Evolutionary conservation across 2,797 vertebrate species (phyloP).

Genomic region (Dallia pectoralis): DNA sequence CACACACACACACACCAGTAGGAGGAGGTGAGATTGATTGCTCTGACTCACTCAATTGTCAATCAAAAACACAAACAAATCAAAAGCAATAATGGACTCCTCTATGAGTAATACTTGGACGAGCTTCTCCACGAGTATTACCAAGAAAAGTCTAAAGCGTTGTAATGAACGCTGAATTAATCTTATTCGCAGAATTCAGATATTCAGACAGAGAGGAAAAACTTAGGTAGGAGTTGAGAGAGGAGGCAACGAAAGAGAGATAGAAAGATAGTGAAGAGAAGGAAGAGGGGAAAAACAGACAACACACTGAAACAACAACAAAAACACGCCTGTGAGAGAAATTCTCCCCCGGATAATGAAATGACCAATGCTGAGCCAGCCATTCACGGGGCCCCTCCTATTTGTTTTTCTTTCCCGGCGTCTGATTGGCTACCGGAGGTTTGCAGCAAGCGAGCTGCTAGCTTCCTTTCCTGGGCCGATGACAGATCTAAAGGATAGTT

Average conservation of each 20-base stretch:
- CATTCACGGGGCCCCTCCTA: slow-evolving; percentile 50
- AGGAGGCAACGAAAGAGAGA: neutral
- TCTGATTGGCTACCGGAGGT: slow-evolving; percentile 68
- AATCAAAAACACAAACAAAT: slow-evolving; percentile 19
- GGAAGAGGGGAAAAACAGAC: neutral
- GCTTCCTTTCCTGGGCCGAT: slow-evolving; percentile 62
- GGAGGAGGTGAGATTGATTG: slow-evolving; percentile 36
- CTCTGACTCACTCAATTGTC: slow-evolving; percentile 29
- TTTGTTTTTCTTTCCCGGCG: slow-evolving; percentile 64
- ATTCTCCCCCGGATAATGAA: slow-evolving; percentile 45
- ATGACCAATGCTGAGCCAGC: slow-evolving; percentile 45
- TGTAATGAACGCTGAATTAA: neutral
- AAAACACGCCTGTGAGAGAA: slow-evolving; percentile 15
- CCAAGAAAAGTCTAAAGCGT: neutral
- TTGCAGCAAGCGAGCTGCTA: slow-evolving; percentile 57
- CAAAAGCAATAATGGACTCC: slow-evolving; percentile 14
- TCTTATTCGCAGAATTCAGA: neutral
- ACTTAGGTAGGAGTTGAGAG: neutral
- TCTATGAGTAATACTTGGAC: slow-evolving; percentile 8
- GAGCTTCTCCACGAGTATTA: neutral
- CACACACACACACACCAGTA: too few relatives aligned
- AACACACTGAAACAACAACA: neutral
- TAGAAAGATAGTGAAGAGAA: slow-evolving; percentile 4
- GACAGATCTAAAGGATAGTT: slow-evolving; percentile 78
- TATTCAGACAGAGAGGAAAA: neutral